Evolutionary conservation across 2,113 vertebrate species (phyloP).

Genomic region (Myxocyprinus asiaticus): DNA sequence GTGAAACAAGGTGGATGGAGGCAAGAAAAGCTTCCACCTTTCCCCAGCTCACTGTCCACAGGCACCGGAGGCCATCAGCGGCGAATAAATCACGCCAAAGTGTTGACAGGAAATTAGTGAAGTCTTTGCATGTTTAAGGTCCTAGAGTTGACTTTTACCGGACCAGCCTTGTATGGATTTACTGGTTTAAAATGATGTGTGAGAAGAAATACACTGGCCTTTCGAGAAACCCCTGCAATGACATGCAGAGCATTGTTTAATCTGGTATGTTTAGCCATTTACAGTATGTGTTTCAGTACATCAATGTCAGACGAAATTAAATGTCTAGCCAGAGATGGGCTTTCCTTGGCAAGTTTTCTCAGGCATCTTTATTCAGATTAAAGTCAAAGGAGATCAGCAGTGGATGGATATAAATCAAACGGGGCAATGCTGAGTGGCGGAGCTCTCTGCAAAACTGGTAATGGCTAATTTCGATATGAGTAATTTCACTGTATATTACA

Average conservation of each 20-base stretch:
- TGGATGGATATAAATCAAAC: slow-evolving; percentile 43
- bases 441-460: slow-evolving; percentile 36
- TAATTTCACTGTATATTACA: slow-evolving; percentile 41
- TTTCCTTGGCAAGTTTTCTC: slow-evolving; percentile 49
- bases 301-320: slow-evolving; percentile 53
- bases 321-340: slow-evolving; percentile 11
- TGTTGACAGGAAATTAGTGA: slow-evolving; percentile 52
- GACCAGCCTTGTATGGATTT: slow-evolving; percentile 21
- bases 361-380: slow-evolving; percentile 57
- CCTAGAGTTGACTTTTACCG: slow-evolving; percentile 43
- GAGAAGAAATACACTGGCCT: neutral
- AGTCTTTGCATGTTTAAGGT: slow-evolving; percentile 46
- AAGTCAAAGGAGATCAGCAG: slow-evolving; percentile 49
- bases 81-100: slow-evolving; percentile 55
- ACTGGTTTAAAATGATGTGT: neutral
- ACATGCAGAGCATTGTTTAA: slow-evolving; percentile 39
- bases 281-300: slow-evolving; percentile 35
- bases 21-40: slow-evolving; percentile 65
- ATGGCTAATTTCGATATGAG: slow-evolving; percentile 49
- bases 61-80: slow-evolving; percentile 68
- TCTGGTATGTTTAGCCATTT: slow-evolving; percentile 20
- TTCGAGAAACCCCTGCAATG: slow-evolving; percentile 13
- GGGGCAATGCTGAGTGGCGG: slow-evolving; percentile 35
- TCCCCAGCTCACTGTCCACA: slow-evolving; percentile 66
- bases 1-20: slow-evolving; percentile 75